These are phyloP conservation scores for Panagrolaimus sp. DNA, from an alignment of 1,140 invertebrate species.

Conservation along the genomic window DNA sequence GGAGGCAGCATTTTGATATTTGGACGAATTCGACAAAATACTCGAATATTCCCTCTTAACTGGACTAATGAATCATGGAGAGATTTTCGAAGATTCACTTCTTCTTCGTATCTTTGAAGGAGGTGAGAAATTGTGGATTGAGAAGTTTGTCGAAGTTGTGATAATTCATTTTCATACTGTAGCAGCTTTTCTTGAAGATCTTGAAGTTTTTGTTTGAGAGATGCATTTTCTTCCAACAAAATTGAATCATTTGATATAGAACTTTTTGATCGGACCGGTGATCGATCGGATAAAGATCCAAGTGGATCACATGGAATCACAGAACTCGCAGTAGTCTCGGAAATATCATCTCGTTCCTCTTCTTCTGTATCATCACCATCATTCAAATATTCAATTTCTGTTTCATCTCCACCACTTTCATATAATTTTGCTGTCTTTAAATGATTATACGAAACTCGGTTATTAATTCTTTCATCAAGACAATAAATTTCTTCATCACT, in stretches of 20 bases:
- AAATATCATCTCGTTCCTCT: not conserved
- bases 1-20: constrained; percentile 31
- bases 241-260: too few species aligned
- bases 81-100: constrained; percentile 47
- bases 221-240: constrained; percentile 21
- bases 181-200: constrained; percentile 5
- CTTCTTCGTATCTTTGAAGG: constrained; percentile 38
- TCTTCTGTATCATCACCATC: constrained; percentile 56
- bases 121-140: constrained; percentile 34
- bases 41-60: constrained; percentile 70
- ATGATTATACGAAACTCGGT: constrained; percentile 1
- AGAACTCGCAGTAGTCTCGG: not conserved
- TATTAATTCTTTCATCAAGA: constrained; percentile 3
- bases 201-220: constrained; percentile 1
- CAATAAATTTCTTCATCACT: constrained; percentile 13
- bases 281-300: constrained; percentile 1
- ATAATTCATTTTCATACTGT: constrained; percentile 21
- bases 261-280: too few species aligned
- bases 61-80: constrained; percentile 48
- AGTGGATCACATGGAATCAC: not conserved
- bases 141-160: constrained; percentile 22
- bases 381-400: constrained; percentile 9
- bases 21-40: constrained; percentile 78
- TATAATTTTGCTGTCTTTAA: constrained; percentile 61
- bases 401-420: constrained; percentile 66